Conservation (phyloP, 2,888 invertebrate genomes). For the Ormyrus labotus region DNA sequence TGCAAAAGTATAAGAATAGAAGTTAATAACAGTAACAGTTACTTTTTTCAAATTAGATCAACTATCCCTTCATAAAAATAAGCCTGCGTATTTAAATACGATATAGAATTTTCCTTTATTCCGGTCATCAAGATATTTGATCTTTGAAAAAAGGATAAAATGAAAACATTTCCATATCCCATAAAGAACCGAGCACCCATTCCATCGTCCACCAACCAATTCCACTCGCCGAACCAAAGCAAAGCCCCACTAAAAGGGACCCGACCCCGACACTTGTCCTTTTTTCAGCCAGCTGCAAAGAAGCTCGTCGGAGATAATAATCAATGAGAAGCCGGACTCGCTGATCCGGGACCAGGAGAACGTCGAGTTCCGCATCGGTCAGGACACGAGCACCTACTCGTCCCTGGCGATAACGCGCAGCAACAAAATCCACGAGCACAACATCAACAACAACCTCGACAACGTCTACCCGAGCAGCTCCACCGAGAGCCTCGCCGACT, state of each 20-base stretch:
- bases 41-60: no score
- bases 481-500: slow-evolving; percentile 78
- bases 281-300: slow-evolving; percentile 66
- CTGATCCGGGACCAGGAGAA: slow-evolving; percentile 58
- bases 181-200: no score
- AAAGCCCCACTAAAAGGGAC: no score
- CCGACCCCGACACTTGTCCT: no score
- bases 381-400: slow-evolving; percentile 70
- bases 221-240: no score
- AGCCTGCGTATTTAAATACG: not conserved
- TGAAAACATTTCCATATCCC: no score
- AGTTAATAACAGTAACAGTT: no score
- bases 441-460: slow-evolving; percentile 68
- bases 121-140: not conserved
- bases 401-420: slow-evolving; percentile 68
- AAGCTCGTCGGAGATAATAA: slow-evolving; percentile 64
- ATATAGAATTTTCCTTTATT: not conserved
- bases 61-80: not conserved
- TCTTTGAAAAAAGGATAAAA: no score
- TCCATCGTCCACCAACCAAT: no score
- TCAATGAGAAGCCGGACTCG: slow-evolving; percentile 50
- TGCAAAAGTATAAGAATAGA: no score
- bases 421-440: slow-evolving; percentile 61
- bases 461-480: slow-evolving; percentile 73
- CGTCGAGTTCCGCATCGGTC: slow-evolving; percentile 67